Conservation (phyloP, 2,797 vertebrate genomes). For the Ctenopoma kingsleyae region DNA sequence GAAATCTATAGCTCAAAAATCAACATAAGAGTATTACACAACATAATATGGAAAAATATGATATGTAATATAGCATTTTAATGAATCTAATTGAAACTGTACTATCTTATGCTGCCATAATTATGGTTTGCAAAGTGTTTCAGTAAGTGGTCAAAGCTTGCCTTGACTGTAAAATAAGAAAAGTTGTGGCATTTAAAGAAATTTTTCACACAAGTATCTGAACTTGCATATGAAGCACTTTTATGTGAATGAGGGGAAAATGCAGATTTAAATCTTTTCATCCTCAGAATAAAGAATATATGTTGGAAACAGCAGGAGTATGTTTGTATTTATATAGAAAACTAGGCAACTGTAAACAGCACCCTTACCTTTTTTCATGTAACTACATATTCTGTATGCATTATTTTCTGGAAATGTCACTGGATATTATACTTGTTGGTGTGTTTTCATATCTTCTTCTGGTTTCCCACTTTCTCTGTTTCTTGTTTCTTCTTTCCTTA, state of each 20-base stretch:
- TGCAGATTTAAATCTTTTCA: too few species aligned
- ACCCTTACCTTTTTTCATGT: slow-evolving; percentile 4
- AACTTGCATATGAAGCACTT: too few species aligned
- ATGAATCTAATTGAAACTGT: neutral
- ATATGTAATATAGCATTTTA: neutral
- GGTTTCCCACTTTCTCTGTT: slow-evolving; percentile 17
- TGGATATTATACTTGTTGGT: slow-evolving; percentile 50
- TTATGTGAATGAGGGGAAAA: too few species aligned
- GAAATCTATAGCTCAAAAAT: neutral
- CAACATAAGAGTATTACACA: neutral
- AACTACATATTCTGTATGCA: slow-evolving; percentile 44
- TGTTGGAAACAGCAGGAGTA: too few species aligned
- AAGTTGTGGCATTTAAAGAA: neutral
- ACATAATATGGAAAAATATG: neutral
- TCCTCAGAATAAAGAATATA: too few species aligned
- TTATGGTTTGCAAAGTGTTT: neutral
- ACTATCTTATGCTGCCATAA: neutral
- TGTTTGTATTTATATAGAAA: too few species aligned
- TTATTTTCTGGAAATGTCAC: slow-evolving; percentile 43
- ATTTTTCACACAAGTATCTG: too few species aligned
- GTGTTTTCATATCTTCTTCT: slow-evolving; percentile 48
- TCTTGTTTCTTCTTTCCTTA: slow-evolving; percentile 39
- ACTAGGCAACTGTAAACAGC: slow-evolving; percentile 12
- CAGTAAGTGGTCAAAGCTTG: neutral
- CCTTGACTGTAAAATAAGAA: slow-evolving; percentile 14